Conservation (phyloP, 1,140 invertebrate species). For the Hestina assimilis region DNA sequence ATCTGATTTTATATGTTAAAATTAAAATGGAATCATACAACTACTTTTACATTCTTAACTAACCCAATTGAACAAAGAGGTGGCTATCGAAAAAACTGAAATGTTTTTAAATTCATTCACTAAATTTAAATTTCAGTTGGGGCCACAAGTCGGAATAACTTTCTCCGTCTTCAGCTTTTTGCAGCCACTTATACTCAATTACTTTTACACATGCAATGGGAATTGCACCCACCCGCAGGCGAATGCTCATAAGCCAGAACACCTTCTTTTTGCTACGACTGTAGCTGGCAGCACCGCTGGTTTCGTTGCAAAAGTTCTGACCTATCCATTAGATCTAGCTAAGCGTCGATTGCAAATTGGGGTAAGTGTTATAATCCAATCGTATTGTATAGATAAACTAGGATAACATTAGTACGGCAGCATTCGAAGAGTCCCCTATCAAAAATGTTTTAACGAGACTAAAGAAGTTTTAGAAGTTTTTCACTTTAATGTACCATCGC, state of each 20-base stretch:
- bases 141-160: constrained; percentile 55
- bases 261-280: constrained; percentile 48
- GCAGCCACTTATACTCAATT: constrained; percentile 42
- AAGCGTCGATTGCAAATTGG: constrained; percentile 59
- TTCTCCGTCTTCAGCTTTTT: constrained; percentile 55
- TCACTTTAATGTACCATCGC: too few species aligned
- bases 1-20: too few species aligned
- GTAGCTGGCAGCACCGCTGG: constrained; percentile 46
- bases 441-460: too few species aligned
- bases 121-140: constrained; percentile 50
- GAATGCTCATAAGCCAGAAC: constrained; percentile 32
- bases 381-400: not conserved
- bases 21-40: too few species aligned
- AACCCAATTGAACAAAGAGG: too few species aligned
- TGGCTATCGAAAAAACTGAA: too few species aligned
- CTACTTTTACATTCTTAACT: too few species aligned
- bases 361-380: constrained; percentile 33
- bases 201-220: constrained; percentile 26
- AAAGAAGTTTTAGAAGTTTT: too few species aligned
- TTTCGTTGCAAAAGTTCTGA: constrained; percentile 51
- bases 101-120: too few species aligned
- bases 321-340: constrained; percentile 62
- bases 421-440: too few species aligned
- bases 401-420: not conserved
- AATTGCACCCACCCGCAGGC: constrained; percentile 11